phyloP scores from a whole-genome alignment of 2,797 vertebrate species.

The Epinephelus malabaricus region DNA sequence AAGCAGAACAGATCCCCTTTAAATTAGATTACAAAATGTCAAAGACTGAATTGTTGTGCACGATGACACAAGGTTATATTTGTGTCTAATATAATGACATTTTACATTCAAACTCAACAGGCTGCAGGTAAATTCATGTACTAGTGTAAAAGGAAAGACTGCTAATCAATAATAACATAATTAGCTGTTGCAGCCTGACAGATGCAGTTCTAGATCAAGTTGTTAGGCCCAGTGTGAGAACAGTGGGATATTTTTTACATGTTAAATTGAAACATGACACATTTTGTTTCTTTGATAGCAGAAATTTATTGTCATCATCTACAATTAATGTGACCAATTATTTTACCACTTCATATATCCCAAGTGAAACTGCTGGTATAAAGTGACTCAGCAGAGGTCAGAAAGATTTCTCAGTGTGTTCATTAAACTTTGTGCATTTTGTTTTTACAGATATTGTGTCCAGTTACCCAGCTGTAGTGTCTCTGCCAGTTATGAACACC shows the following conservation, averaged over 20 bases:
- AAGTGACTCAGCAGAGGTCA: slow-evolving; percentile 20
- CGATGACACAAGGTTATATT: background rate
- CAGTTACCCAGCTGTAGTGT: slow-evolving; percentile 15
- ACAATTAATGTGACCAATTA: slow-evolving; percentile 6
- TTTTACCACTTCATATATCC: slow-evolving; percentile 10
- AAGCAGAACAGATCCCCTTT: too few species aligned
- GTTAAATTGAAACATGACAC: background rate
- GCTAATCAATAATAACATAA: background rate
- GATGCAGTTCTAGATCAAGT: background rate
- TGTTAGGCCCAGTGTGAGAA: background rate
- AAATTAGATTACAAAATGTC: background rate
- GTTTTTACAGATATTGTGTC: background rate
- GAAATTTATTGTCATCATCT: slow-evolving; percentile 36
- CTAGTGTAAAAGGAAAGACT: background rate
- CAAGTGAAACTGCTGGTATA: slow-evolving; percentile 8
- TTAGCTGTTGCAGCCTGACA: background rate
- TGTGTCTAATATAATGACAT: background rate
- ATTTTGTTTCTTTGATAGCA: slow-evolving; percentile 2
- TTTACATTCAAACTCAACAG: background rate
- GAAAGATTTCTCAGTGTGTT: background rate
- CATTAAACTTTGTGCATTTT: slow-evolving; percentile 4
- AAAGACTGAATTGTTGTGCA: background rate
- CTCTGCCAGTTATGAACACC: slow-evolving; percentile 4
- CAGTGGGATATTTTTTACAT: too few species aligned
- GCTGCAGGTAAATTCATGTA: background rate